Conservation (phyloP, 37 sponge, comb jelly and placozoan species). For the Amphimedon queenslandica region DNA sequence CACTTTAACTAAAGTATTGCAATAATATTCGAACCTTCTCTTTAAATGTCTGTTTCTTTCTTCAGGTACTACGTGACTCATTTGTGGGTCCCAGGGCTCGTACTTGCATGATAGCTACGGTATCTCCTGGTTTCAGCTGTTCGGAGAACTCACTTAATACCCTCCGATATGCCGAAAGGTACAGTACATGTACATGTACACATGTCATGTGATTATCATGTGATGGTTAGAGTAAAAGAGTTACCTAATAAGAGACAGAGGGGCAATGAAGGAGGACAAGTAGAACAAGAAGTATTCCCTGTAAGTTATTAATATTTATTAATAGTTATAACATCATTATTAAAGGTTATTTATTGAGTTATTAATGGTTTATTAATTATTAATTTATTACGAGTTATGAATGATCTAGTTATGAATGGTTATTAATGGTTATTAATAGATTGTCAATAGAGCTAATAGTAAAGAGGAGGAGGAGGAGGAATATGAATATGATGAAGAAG, state of each 20-base stretch:
- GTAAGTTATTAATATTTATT: too few species aligned
- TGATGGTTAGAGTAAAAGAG: constrained; percentile 2
- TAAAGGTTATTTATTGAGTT: background rate
- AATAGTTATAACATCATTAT: background rate
- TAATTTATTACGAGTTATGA: background rate
- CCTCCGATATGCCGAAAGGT: constrained; percentile 98
- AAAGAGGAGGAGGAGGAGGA: too few species aligned
- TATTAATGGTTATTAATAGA: background rate
- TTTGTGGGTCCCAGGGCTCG: constrained; percentile 92
- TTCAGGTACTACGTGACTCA: constrained; percentile 91
- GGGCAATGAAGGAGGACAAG: background rate
- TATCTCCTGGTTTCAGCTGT: constrained; percentile 90
- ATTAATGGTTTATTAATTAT: background rate
- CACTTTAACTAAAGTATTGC: constrained; percentile 86
- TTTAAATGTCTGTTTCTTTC: too few species aligned
- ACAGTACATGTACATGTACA: background rate
- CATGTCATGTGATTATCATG: background rate
- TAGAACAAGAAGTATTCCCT: background rate
- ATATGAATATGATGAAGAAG: too few species aligned
- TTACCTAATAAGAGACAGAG: background rate
- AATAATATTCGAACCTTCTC: too few species aligned
- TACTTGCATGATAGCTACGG: constrained; percentile 98
- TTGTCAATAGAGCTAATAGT: too few species aligned
- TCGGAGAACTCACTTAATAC: constrained; percentile 97
- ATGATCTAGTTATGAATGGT: background rate